Evolutionary conservation across 2,797 vertebrate genomes (phyloP).

Genomic region (Sciurus carolinensis): DNA sequence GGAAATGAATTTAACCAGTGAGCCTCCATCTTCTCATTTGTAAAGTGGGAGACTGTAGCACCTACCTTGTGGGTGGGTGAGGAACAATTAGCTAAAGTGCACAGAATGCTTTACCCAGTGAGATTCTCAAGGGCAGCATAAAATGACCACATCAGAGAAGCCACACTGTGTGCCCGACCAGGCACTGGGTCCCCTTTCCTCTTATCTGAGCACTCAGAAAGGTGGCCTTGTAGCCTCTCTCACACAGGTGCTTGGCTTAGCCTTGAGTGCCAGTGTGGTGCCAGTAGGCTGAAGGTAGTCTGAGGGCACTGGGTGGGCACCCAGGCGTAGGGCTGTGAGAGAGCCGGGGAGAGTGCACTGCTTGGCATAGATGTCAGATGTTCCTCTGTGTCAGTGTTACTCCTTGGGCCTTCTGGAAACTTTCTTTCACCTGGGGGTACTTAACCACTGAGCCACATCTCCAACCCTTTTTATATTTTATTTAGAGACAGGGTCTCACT

Average conservation of each 20-base stretch:
- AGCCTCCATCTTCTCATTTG: neutral
- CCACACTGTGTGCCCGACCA: neutral
- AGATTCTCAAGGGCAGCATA: neutral
- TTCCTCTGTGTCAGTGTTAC: rapidly evolving
- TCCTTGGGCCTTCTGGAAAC: neutral
- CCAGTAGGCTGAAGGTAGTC: neutral
- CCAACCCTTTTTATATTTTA: too few relatives aligned
- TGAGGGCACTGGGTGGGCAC: neutral
- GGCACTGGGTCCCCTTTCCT: neutral
- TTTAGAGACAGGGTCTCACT: too few relatives aligned
- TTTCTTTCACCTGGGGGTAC: neutral
- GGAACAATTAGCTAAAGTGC: neutral
- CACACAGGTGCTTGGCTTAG: neutral
- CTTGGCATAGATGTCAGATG: neutral
- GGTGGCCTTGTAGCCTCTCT: neutral
- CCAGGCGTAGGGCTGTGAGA: neutral
- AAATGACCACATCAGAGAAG: neutral
- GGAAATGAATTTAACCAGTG: too few relatives aligned
- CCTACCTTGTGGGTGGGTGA: neutral
- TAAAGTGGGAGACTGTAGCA: neutral
- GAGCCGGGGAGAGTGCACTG: neutral
- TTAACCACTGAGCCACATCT: too few relatives aligned
- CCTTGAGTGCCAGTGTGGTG: neutral
- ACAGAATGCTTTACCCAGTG: neutral
- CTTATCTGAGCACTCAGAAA: neutral